Evolutionary conservation across 2,888 invertebrate genomes (phyloP).

Genomic region (Altica lythri): DNA sequence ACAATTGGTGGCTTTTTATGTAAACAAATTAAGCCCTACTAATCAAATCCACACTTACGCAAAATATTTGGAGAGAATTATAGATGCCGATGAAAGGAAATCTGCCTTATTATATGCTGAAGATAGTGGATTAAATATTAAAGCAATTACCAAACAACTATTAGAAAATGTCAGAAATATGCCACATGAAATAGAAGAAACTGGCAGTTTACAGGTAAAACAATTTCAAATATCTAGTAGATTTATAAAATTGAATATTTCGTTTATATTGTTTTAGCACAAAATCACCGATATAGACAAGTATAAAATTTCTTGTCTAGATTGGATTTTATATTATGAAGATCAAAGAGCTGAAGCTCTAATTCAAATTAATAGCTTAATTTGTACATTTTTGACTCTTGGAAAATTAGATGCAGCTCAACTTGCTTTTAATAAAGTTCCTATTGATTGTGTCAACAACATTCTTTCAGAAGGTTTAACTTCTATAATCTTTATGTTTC

Average conservation of each 20-base stretch:
- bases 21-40: constrained; percentile 73
- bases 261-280: constrained; percentile 41
- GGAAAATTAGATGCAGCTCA: constrained; percentile 84
- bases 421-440: constrained; percentile 74
- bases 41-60: constrained; percentile 68
- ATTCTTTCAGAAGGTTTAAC: constrained; percentile 53
- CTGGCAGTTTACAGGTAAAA: constrained; percentile 51
- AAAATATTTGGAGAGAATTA: constrained; percentile 70
- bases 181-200: constrained; percentile 49
- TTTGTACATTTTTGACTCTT: constrained; percentile 80
- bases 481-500: neutral
- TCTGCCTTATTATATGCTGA: constrained; percentile 73
- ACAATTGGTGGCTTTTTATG: constrained; percentile 83
- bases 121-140: constrained; percentile 79
- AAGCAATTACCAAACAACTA: constrained; percentile 80
- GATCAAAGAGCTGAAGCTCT: constrained; percentile 80
- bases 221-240: neutral
- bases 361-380: constrained; percentile 86
- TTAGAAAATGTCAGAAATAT: constrained; percentile 74
- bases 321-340: constrained; percentile 84
- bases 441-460: constrained; percentile 66
- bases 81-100: constrained; percentile 67
- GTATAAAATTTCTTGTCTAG: constrained; percentile 76
- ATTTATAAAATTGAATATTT: neutral
- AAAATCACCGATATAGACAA: constrained; percentile 69